Conservation (phyloP, 1,140 invertebrate species). For the Eciton burchellii region DNA sequence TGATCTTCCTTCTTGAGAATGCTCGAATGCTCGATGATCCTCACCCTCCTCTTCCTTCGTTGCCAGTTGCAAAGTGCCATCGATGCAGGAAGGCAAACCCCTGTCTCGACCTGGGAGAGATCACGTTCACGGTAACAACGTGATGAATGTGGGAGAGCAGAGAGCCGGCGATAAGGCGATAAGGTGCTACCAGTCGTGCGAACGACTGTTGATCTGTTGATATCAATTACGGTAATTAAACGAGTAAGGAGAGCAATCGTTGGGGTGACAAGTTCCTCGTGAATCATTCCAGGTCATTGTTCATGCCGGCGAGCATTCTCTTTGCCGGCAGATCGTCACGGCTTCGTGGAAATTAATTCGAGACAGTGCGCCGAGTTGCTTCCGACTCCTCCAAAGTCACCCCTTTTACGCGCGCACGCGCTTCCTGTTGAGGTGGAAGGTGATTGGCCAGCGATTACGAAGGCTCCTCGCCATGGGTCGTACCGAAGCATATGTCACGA, state of each 20-base stretch:
- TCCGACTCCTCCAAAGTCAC: slow-evolving; percentile 12
- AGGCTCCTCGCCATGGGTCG: slow-evolving; percentile 54
- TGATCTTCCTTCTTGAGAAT: not conserved
- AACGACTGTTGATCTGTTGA: slow-evolving; percentile 40
- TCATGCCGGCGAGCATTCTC: not conserved
- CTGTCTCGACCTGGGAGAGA: slow-evolving; percentile 72
- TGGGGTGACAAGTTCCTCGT: not conserved
- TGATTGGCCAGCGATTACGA: slow-evolving; percentile 55
- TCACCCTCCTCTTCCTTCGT: slow-evolving; percentile 6
- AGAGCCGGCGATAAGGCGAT: slow-evolving; percentile 37
- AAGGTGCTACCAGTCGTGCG: slow-evolving; percentile 68
- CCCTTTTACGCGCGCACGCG: slow-evolving; percentile 11
- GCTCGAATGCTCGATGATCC: slow-evolving; percentile 34
- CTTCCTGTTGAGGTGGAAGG: slow-evolving; percentile 39
- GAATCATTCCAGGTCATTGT: not conserved
- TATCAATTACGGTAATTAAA: slow-evolving; percentile 55
- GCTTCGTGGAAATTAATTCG: not conserved
- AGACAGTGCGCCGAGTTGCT: not conserved
- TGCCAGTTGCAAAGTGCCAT: slow-evolving; percentile 19
- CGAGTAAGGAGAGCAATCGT: not conserved
- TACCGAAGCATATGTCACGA: slow-evolving; percentile 69
- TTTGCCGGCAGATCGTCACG: not conserved
- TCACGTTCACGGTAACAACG: slow-evolving; percentile 65
- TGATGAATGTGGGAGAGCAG: slow-evolving; percentile 79
- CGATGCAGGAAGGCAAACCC: slow-evolving; percentile 29